A percentile compares a stretch with the other conserved stretches of the same genome.
Conservation (phyloP, 23 tunicate genomes). For the Aplidium turbinatum region DNA sequence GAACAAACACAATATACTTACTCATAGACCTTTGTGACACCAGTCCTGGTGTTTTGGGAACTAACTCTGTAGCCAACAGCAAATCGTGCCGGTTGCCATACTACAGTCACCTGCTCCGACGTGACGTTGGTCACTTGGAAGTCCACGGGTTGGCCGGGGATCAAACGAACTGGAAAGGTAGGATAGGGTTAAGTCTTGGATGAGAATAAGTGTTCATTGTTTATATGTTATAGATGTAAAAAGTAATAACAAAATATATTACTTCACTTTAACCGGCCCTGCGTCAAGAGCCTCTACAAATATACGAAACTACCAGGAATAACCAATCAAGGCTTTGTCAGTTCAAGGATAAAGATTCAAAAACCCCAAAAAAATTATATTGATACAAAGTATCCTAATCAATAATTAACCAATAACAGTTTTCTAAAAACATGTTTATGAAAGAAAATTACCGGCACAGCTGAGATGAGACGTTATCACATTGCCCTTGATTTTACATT, state of each 20-base stretch:
- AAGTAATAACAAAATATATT: background rate
- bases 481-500: too few relatives aligned
- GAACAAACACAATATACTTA: conserved; percentile 1
- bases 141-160: conserved; percentile 40
- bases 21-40: conserved; percentile 18
- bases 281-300: too few relatives aligned
- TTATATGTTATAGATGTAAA: background rate
- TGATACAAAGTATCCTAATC: too few relatives aligned
- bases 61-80: conserved; percentile 41
- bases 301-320: too few relatives aligned
- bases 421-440: too few relatives aligned
- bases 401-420: too few relatives aligned
- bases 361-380: too few relatives aligned
- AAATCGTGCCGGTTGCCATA: conserved; percentile 36
- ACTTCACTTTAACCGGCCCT: too few relatives aligned
- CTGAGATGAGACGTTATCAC: too few relatives aligned
- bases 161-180: conserved; percentile 27
- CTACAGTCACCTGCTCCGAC: conserved; percentile 20
- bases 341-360: too few relatives aligned
- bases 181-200: background rate
- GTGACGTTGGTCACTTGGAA: conserved; percentile 33
- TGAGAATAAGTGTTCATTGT: background rate
- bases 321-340: too few relatives aligned
- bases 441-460: too few relatives aligned
- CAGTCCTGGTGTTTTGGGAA: conserved; percentile 28